Evolutionary conservation across 1,140 invertebrate species (phyloP), one percentile per base, ranked within the genome.

Genomic region (Venturia canescens): DNA sequence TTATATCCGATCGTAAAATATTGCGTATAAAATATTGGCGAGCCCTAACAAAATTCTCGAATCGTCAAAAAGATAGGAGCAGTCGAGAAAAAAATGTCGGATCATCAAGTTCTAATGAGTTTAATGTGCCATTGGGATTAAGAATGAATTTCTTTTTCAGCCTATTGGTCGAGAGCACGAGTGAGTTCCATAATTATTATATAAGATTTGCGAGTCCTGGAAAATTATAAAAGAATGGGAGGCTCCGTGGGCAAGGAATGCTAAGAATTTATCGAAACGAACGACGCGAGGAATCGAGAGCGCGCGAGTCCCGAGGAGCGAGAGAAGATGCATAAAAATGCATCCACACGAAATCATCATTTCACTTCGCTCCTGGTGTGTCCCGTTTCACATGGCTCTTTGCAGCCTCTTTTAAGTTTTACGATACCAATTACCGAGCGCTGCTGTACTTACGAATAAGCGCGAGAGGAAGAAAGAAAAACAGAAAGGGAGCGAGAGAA

Each of bases 351-450:
- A 77, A 77, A 77, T 77, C 57, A 77, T 77, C 75, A 77, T 77
- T 77, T 77, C 75, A 77, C 77, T 69, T 70, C 66, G 77, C 77
- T 79, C 69, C 44, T 57, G 76, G 80, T 74, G 82, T 83, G 82
- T 83, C 82, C 82, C 80, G 80, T 83, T 83, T 83, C 82, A 81
- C 82, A 83, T 70, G 74, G 79, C 74, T 71, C 80, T 83, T 80
- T 81, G 80, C 80, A 81, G 78, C 79, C 81, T 80, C 80, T 79
- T 83, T 83, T 81, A 83, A 81, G 79, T 82, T 84, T 84, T 84
- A 84, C 81, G 83, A 84, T 82, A 82, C 83, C 83, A 84, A 84
- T 84, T 84, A 84, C 81, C 74, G 77, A 60, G 50, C 79, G 82
- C 83, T 82, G 81, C 81, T 69, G 83, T 78, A 81, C 83, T 84